phyloP scores from a whole-genome alignment of 2,888 invertebrate genomes.

The Heliconius charithonia region DNA sequence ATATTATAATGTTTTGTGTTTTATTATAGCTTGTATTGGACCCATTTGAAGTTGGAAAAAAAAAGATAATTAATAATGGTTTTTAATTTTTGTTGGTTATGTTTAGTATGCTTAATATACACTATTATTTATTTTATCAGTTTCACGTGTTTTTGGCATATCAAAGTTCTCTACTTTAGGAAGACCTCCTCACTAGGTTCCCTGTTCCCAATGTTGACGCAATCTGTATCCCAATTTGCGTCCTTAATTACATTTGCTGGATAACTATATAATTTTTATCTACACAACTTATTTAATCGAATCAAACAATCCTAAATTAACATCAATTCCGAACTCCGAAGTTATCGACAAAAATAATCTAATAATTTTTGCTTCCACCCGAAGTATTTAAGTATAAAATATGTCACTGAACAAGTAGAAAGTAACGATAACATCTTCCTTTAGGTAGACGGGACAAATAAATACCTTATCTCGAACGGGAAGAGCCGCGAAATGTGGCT shows the following conservation, averaged over 20 bases:
- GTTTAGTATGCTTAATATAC: too few relatives aligned
- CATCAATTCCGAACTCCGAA: background rate
- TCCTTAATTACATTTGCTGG: too few relatives aligned
- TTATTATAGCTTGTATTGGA: background rate
- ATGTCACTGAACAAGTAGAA: slow-evolving; percentile 15
- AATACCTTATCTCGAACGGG: slow-evolving; percentile 67
- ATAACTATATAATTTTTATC: background rate
- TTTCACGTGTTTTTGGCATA: too few relatives aligned
- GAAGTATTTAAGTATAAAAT: slow-evolving; percentile 22
- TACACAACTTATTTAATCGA: background rate
- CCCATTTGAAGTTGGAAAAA: background rate
- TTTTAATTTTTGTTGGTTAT: background rate
- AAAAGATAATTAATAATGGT: background rate
- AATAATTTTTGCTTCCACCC: slow-evolving; percentile 5
- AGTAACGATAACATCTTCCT: slow-evolving; percentile 56
- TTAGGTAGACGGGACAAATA: slow-evolving; percentile 61
- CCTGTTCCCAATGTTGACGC: too few relatives aligned
- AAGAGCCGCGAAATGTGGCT: slow-evolving; percentile 59
- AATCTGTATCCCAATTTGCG: too few relatives aligned
- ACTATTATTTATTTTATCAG: too few relatives aligned
- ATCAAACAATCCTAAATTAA: background rate
- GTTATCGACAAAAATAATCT: slow-evolving; percentile 7
- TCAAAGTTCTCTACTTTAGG: too few relatives aligned
- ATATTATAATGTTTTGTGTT: background rate
- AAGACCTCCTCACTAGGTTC: too few relatives aligned